Evolutionary conservation across 1,140 invertebrate genomes (phyloP), one percentile per base, ranked within the genome.

Genomic region (Micrasema minimum): DNA sequence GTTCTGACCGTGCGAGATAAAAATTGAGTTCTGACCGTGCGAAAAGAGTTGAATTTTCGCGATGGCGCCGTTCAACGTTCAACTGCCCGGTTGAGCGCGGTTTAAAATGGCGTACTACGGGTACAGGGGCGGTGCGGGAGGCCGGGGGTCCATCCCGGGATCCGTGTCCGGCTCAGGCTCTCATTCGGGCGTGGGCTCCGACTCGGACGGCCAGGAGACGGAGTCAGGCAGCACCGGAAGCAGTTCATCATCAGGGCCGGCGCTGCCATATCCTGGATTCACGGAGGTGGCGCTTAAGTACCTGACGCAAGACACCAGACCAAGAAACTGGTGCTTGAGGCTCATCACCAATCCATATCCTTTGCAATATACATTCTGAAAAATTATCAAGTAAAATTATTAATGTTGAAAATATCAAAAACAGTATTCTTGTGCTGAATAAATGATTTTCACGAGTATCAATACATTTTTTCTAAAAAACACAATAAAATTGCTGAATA

Each of bases 301-400:
- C 78, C 86, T 99, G 70, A 90, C 92, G 26, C 97, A 99, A 81
- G 91, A 88, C 41, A 93, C 94, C 67, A 85, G 89, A 64, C 91
- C 95, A 31, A 88, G 96, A 79, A 94, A 91, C 83, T 95, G 92
- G 92, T 98, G 96, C 85, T 89, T 99, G 74, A 90, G 89, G 75
- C 92, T 97, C 83, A 97, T 98, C 83, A 97, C 95, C 50, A 98
- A 97, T 92, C 95, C 96, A 97, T 97, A 97, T 97, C 95, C 95
- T 97, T 97, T 97, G 90, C 79, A 82, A 83, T n/a, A n/a, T n/a
- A n/a, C n/a, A n/a, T n/a, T n/a, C n/a, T n/a, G n/a, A n/a, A n/a
- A n/a, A n/a, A n/a, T n/a, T n/a, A n/a, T n/a, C n/a, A n/a, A n/a
- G n/a, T n/a, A n/a, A n/a, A n/a, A n/a, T n/a, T n/a, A n/a, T n/a